Base-by-base conservation (phyloP, 2,797 vertebrate genomes). In the Lutjanus argentimaculatus region DNA sequence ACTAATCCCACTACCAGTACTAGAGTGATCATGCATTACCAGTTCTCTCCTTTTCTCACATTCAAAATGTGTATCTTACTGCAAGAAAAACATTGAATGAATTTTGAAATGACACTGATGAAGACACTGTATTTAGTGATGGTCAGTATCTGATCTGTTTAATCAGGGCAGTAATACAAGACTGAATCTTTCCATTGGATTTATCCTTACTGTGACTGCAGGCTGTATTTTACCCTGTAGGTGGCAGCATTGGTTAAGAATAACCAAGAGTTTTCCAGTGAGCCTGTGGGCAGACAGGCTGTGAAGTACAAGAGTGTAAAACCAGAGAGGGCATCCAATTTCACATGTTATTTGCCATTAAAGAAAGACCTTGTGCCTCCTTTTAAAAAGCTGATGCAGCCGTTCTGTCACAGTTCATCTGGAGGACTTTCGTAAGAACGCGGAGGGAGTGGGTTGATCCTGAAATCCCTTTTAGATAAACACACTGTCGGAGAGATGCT, bases 241-340 rank as follows among this genome's bases (percentile, higher is more conserved):
- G 72, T 86, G 93, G 91, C 90, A 93, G 88, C 84, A 84, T 72
- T 79, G 52, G 21, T 58, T 57, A 52, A 72, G 58, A 81, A n/a
- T 43, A 67, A 21, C n/a, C 17, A 2, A 1, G 0, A 3, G 6
- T 13, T 65, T 8, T 2, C 48, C 11, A 56, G 6, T 13, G 36
- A 62, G 46, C 45, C 10, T 12, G 2, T 16, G 19, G 11, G n/a
- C 36, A 62, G 16, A 57, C 19, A 30, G 30, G 13, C 25, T 43
- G 17, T 21, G 8, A 46, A 77, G 65, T 25, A 10, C 9, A 16
- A 8, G 9, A 62, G 6, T 2, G 14, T 11, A 62, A 16, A 4
- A 66, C 17, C 51, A 17, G 43, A 64, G 8, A 42, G 55, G 15
- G 36, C 9, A 45, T 10, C 17, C 16, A 25, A 3, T 65, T 70